A percentile compares a stretch with the other conserved stretches of the same genome.
Evolutionary conservation across 1,140 invertebrate genomes (phyloP).

Genomic region (Nebria ingens): DNA sequence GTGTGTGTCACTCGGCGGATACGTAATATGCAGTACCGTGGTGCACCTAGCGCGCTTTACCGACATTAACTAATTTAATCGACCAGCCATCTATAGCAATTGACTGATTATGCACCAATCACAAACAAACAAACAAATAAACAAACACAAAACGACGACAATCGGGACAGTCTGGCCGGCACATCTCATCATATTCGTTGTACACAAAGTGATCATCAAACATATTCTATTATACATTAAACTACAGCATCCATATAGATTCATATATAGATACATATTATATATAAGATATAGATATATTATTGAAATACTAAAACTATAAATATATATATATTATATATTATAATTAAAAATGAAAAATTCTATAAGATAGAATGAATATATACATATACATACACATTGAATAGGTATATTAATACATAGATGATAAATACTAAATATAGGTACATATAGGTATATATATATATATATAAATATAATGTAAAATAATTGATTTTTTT

Average conservation of each 20-base stretch:
- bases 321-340: neutral
- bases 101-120: constrained; percentile 31
- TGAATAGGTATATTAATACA: neutral
- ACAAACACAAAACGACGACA: neutral
- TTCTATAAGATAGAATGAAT: neutral
- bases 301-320: neutral
- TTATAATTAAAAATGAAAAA: neutral
- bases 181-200: constrained; percentile 2
- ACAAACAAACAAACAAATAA: neutral
- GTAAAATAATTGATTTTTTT: neutral
- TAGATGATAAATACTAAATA: neutral
- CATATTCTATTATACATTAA: neutral
- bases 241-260: neutral
- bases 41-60: constrained; percentile 42
- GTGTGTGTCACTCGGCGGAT: constrained; percentile 48
- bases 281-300: neutral
- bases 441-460: neutral
- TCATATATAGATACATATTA: constrained; percentile 1
- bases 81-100: constrained; percentile 27
- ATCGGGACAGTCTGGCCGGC: neutral
- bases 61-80: constrained; percentile 23
- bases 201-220: constrained; percentile 3
- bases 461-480: neutral
- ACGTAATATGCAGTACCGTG: constrained; percentile 43
- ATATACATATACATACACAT: neutral